A percentile compares a stretch with the other conserved stretches of the same genome.
phyloP scores from a whole-genome alignment of 2,888 invertebrate genomes.

The Mesochorus sp. region DNA sequence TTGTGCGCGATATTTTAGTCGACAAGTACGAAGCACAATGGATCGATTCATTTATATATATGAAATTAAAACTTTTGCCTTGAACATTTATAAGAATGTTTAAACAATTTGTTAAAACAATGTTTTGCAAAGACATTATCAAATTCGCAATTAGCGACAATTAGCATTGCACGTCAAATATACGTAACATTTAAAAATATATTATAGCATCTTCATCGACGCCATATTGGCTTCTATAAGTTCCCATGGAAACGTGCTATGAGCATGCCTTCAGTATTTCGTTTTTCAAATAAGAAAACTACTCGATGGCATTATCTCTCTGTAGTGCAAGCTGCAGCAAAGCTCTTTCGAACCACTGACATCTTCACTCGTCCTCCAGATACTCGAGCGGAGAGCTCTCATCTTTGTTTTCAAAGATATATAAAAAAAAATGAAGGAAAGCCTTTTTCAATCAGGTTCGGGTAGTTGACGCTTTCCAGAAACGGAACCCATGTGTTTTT shows the following conservation, averaged over 20 bases:
- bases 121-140: no score
- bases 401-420: slow-evolving; percentile 20
- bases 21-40: not conserved
- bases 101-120: no score
- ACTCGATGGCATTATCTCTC: slow-evolving; percentile 11
- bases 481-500: no score
- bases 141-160: no score
- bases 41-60: slow-evolving; percentile 23
- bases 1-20: slow-evolving; percentile 7
- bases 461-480: not conserved
- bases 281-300: not conserved
- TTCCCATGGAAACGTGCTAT: no score
- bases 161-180: no score
- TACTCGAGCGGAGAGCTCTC: slow-evolving; percentile 26
- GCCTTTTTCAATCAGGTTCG: not conserved
- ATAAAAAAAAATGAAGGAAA: not conserved
- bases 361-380: not conserved
- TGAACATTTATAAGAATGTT: no score
- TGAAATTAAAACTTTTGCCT: no score
- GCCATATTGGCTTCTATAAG: no score
- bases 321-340: not conserved
- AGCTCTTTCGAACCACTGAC: not conserved
- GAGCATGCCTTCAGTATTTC: no score
- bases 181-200: no score
- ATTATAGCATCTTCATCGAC: no score